A percentile compares a stretch with the other conserved stretches of the same genome.
Conservation (phyloP, 2,888 invertebrate genomes). For the Odontocolon sp. region DNA sequence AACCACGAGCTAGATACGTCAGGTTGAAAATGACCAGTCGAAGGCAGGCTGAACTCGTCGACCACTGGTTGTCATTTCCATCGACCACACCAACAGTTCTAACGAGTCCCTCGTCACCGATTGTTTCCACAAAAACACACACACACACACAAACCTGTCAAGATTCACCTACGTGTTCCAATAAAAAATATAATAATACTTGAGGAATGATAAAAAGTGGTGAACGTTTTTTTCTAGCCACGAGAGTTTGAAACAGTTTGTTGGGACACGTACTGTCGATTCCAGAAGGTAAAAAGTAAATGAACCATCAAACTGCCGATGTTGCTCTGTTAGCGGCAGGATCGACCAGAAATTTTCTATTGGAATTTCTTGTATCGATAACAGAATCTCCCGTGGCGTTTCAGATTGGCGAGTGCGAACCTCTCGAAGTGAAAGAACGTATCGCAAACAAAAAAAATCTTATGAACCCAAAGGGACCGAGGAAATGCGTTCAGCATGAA, state of each 20-base stretch:
- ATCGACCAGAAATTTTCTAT: slow-evolving; percentile 39
- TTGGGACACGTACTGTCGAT: slow-evolving; percentile 23
- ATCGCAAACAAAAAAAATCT: slow-evolving; percentile 9
- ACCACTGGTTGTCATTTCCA: slow-evolving; percentile 41
- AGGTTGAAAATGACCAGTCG: slow-evolving; percentile 20
- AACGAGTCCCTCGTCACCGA: slow-evolving; percentile 32
- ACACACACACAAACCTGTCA: background rate
- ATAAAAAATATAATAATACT: slow-evolving; percentile 9
- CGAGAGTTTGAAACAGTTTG: background rate
- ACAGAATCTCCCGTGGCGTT: slow-evolving; percentile 42
- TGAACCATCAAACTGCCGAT: background rate
- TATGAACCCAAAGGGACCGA: background rate
- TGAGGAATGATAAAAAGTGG: slow-evolving; percentile 1
- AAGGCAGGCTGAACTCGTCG: background rate
- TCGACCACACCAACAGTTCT: slow-evolving; percentile 12
- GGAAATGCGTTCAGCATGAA: slow-evolving; percentile 21
- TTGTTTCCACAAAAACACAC: background rate
- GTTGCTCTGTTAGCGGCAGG: slow-evolving; percentile 37
- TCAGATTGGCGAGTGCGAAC: slow-evolving; percentile 13
- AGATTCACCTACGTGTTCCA: background rate
- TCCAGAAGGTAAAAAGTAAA: slow-evolving; percentile 32
- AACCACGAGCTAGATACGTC: slow-evolving; percentile 10
- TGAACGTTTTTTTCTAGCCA: background rate
- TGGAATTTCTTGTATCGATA: slow-evolving; percentile 2
- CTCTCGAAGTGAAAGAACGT: background rate